These are phyloP conservation scores for Collichthys lucidus DNA, from an alignment of 2,113 vertebrate genomes.

Conservation along the genomic window DNA sequence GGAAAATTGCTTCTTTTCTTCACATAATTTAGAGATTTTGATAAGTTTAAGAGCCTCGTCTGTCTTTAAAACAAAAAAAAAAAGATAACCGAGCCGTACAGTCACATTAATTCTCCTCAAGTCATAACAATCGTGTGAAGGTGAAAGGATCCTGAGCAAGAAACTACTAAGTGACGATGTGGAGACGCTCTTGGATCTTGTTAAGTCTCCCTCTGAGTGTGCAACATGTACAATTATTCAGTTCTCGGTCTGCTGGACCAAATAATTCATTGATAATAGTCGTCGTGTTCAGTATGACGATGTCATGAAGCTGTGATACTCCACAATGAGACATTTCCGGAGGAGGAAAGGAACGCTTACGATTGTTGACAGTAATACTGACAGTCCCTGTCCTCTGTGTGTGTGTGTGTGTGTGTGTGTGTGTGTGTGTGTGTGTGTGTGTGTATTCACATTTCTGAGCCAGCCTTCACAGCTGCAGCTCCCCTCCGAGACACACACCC, in stretches of 20 bases:
- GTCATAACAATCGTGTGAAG: background rate
- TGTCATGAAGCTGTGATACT: background rate
- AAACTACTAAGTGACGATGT: background rate
- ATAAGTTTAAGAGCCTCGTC: background rate
- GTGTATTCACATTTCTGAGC: constrained; percentile 26
- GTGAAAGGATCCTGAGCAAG: background rate
- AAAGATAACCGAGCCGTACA: background rate
- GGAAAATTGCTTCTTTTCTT: background rate
- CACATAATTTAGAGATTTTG: background rate
- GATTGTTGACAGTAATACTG: constrained; percentile 39
- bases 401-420: constrained; percentile 10
- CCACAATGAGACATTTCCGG: background rate
- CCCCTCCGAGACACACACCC: constrained; percentile 54
- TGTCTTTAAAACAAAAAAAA: background rate
- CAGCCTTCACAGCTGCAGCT: constrained; percentile 61
- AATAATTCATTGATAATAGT: background rate
- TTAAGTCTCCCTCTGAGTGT: background rate
- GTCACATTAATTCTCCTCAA: no score
- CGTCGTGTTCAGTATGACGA: background rate
- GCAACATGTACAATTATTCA: background rate
- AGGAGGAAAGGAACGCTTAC: background rate
- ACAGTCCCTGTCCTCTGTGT: constrained; percentile 21
- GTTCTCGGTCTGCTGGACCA: background rate
- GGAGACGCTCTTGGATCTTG: background rate
- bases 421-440: constrained; percentile 22